Evolutionary conservation across 2,888 invertebrate species (phyloP).

Genomic region (Lordiphosa andalusiaca): DNA sequence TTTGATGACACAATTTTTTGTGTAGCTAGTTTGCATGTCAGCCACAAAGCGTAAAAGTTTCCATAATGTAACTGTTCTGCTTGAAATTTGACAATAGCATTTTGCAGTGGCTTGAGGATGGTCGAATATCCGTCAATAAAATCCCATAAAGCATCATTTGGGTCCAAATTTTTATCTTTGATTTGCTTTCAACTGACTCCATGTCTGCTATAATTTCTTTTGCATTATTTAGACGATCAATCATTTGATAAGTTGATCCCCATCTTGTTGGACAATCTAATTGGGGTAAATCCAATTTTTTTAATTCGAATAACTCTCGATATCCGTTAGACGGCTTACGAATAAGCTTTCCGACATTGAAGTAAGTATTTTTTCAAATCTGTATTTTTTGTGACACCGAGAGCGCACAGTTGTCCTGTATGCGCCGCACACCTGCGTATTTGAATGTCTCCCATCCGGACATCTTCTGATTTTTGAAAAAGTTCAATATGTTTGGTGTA

Average conservation of each 20-base stretch:
- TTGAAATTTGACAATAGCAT: constrained; percentile 5
- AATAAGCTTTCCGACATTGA: constrained; percentile 19
- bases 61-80: constrained; percentile 13
- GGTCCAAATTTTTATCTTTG: constrained; percentile 10
- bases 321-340: constrained; percentile 12
- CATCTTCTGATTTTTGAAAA: no score
- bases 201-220: constrained; percentile 3
- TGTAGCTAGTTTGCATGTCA: constrained; percentile 11
- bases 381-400: constrained; percentile 13
- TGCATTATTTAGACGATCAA: constrained; percentile 11
- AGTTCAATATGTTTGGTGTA: neutral
- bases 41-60: constrained; percentile 18
- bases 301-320: constrained; percentile 14
- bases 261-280: no score
- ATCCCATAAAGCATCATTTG: constrained; percentile 2
- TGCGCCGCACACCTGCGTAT: constrained; percentile 5
- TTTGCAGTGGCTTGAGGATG: constrained; percentile 1
- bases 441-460: no score
- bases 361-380: constrained; percentile 2
- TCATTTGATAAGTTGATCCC: constrained; percentile 19
- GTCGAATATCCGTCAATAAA: neutral
- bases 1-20: no score
- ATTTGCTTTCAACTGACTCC: constrained; percentile 11
- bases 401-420: constrained; percentile 21
- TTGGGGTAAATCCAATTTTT: constrained; percentile 13